Evolutionary conservation across 2,113 vertebrate species (phyloP), one percentile per base, ranked within the genome.

Genomic region (Oxyruncus cristatus): DNA sequence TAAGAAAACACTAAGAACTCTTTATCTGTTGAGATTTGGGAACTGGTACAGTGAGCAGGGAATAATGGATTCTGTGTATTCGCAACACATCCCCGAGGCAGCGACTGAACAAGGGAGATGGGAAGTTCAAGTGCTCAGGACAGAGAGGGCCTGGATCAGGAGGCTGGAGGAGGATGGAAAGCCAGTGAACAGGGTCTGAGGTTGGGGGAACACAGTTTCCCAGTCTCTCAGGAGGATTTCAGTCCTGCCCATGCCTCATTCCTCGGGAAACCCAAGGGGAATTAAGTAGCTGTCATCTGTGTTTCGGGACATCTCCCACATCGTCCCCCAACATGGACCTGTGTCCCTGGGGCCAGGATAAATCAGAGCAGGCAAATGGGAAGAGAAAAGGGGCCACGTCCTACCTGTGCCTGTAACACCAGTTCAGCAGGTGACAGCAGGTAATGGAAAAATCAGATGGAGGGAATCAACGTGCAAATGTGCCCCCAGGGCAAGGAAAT

Each of bases 1-100:
- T 72, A 63, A 78, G 94, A 70, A 92, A 88, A 78, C 73, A 49
- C 81, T 58, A 63, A 61, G 85, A 91, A 46, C 90, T 74, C 92
- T 96, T 93, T 96, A 97, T 97, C 97, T 96, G 96, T 95, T 47
- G 88, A 41, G 74, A 92, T 95, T 41, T 16, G 7, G 87, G 83
- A 75, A 11, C 21, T 65, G 88, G 72, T 7, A 28, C 22, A 46
- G 87, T 4, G 18, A 91, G 89, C 66, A 86, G 88, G 88, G 95
- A 72, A 47, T 88, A 93, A 97, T 88, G 92, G 96, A 78, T 89
- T 85, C 96, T 5, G 12, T 81, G 22, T 76, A 32, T 73, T 62
- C 42, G 74, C 74, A 84, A 78, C 20, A 59, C 24, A 7, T 71
- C 95, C 97, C 85, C 3, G 37, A 4, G 37, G 75, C 85, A 63